These are phyloP conservation scores for Bilobella aurantiaca DNA, from an alignment of 1,140 invertebrate species.

Conservation along the genomic window DNA sequence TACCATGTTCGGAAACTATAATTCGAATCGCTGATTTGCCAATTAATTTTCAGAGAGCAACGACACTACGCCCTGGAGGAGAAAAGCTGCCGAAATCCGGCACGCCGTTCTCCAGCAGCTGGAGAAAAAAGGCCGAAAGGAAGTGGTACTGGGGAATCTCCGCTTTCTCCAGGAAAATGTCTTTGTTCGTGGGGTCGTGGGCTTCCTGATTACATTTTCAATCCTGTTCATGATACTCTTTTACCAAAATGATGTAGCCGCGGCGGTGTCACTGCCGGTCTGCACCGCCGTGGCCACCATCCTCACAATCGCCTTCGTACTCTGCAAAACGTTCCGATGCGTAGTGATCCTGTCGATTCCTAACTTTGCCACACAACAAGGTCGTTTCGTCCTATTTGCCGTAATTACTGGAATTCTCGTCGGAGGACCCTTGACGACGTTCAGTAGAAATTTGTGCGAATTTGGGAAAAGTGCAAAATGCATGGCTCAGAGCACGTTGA, in stretches of 20 bases:
- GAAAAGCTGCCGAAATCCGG: too few relatives aligned
- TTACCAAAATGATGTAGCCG: background rate
- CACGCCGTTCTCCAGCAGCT: too few relatives aligned
- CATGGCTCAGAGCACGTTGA: background rate
- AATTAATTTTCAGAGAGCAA: too few relatives aligned
- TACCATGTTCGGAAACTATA: too few relatives aligned
- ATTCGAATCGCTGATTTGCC: too few relatives aligned
- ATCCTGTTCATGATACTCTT: background rate
- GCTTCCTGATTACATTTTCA: background rate
- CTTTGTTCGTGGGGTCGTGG: background rate
- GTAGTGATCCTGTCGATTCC: background rate
- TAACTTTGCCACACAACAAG: background rate
- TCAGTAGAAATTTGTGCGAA: background rate
- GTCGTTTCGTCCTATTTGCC: background rate
- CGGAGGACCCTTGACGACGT: background rate
- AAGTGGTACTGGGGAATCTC: too few relatives aligned
- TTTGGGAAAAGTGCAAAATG: conserved; percentile 1
- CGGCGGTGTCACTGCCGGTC: background rate
- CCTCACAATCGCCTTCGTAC: background rate
- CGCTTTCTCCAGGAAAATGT: too few relatives aligned
- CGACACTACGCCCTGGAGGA: too few relatives aligned
- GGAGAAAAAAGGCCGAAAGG: too few relatives aligned
- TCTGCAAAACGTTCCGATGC: background rate
- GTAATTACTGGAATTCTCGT: background rate
- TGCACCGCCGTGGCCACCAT: background rate